Base-by-base conservation (phyloP, 1,140 invertebrate genomes). In the Macrosteles quadrilineatus region DNA sequence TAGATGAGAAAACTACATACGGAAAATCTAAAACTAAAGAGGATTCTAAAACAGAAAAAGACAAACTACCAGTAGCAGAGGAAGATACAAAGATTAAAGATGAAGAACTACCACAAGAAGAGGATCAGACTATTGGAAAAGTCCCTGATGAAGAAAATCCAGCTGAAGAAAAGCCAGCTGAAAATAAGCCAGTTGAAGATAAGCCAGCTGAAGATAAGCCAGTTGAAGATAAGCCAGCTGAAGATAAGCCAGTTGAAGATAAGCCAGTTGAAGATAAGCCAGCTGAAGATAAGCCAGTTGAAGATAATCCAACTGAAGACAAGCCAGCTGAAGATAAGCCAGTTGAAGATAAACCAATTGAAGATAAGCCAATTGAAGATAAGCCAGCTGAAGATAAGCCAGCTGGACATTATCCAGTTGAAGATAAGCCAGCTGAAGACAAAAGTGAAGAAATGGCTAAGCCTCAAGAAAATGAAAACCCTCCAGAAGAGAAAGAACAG, bases 61-160 rank as follows among this genome's bases (percentile, higher is more conserved):
- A 40, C 4, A 2, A 57, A 32, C 29, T n/a, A 47, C 12, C n/a
- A 59, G 1, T 25, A 57, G 47, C 67, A 2, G 65, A 12, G 25
- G 47, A 53, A 68, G 53, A 57, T 55, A 31, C 27, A 40, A 17
- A 40, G 36, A 40, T 9, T 6, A 6, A 6, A 40, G 36, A 40
- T 25, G 6, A 68, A 25, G 31, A n/a, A n/a, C n/a, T n/a, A 9
- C 40, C 68, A 27, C 25, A 2, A 27, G 36, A 68, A 36, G 19
- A 43, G 17, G 45, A 53, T 47, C 43, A 23, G 55, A 2, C 25
- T 31, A 30, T 19, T 47, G 67, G 55, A 55, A 47, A 68, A 68
- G 19, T n/a, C 53, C 30, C 30, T 12, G 65, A 2, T 14, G 27
- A 19, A 17, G 29, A 31, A 50, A 30, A 53, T 50, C 12, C 6